Conservation (phyloP, 2,888 invertebrate genomes). For the Spodoptera littoralis region DNA sequence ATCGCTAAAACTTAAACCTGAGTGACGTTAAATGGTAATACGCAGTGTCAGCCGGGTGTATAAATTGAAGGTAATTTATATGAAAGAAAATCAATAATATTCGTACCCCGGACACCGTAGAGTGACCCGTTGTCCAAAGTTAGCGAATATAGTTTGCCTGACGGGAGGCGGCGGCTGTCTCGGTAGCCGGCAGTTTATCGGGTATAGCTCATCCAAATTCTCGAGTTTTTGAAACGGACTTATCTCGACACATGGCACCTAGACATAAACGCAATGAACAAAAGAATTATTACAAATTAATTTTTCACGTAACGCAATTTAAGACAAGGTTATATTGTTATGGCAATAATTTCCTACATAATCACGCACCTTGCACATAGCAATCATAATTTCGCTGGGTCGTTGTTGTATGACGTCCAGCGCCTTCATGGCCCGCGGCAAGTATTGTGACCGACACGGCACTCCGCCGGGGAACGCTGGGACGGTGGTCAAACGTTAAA, state of each 20-base stretch:
- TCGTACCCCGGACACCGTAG: conserved; percentile 71
- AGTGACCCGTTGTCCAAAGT: conserved; percentile 52
- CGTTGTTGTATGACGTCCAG: conserved; percentile 46
- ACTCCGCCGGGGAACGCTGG: conserved; percentile 69
- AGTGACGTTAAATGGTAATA: too few relatives aligned
- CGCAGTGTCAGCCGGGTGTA: too few relatives aligned
- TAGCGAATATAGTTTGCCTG: conserved; percentile 61
- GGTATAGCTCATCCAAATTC: conserved; percentile 25
- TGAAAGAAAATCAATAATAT: neutral
- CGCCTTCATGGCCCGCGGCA: conserved; percentile 55
- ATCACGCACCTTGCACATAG: conserved; percentile 69
- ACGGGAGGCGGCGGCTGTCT: conserved; percentile 59
- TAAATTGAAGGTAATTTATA: too few relatives aligned
- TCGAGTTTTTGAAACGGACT: neutral
- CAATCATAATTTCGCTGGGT: conserved; percentile 71
- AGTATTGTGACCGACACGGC: conserved; percentile 67
- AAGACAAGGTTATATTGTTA: too few relatives aligned
- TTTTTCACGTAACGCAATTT: too few relatives aligned
- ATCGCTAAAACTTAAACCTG: too few relatives aligned
- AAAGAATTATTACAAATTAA: too few relatives aligned
- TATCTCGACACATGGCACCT: conserved; percentile 17
- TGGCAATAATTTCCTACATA: too few relatives aligned
- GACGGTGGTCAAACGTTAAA: conserved; percentile 2
- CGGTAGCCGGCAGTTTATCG: conserved; percentile 58
- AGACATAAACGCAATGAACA: too few relatives aligned